Base-by-base conservation (phyloP, 2,797 vertebrate genomes). In the Selene dorsalis region DNA sequence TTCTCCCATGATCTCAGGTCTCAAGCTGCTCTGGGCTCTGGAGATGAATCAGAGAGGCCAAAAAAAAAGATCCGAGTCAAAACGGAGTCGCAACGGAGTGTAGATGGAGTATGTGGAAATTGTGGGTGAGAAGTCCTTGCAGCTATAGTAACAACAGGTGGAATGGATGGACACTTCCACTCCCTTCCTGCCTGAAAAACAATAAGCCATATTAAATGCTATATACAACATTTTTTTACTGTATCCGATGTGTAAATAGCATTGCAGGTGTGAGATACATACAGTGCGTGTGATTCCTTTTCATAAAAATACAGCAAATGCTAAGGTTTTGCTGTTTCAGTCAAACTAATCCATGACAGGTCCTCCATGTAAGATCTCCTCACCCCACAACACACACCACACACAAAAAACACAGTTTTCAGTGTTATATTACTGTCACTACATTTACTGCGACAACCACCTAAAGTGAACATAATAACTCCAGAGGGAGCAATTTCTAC, bases 401-500 rank as follows among this genome's bases (percentile, higher is more conserved):
- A 32, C 13, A 41, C 35, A 56, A 56, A 56, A 20, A 64, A 71
- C 4, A 12, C 56, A 39, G 20, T 50, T 71, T 72, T 32, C 41
- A 39, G n/a, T 60, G n/a, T 60, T 22, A 72, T 39, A 11, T 45
- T 11, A 35, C 60, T 58, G 50, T 69, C 28, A 16, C 53, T 63
- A 45, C 38, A 71, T 56, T 57, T 72, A 58, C 22, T 57, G 56
- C 60, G 60, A 16, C 41, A 80, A 39, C 60, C 45, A 39, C 47
- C 64, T 28, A 55, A 84, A 79, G 73, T 84, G 28, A 73, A 76
- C 41, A 77, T 18, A 41, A 79, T 55, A 32, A 69, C 60, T 73
- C 67, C 56, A 52, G 20, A 68, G 48, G 69, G 59, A 77, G 32
- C 69, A 22, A 11, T 62, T 63, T 14, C 73, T 62, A 6, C 58